phyloP scores from a whole-genome alignment of 2,113 vertebrate genomes.

The Onychorhynchus coronatus region DNA sequence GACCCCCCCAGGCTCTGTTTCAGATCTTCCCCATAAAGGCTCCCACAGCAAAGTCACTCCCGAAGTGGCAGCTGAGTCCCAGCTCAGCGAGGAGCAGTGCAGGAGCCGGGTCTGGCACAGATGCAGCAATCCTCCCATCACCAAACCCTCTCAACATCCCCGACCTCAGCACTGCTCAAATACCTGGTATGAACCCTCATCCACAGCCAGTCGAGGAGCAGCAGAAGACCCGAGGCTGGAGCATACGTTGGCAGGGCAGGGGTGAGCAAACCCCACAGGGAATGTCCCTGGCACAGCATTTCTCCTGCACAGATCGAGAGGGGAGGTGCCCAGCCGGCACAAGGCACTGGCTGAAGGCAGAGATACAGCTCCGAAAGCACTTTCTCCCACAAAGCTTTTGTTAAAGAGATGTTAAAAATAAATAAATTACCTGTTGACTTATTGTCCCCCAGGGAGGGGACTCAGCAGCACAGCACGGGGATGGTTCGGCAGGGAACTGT shows the following conservation, averaged over 20 bases:
- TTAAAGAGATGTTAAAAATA: not conserved
- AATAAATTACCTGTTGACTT: not conserved
- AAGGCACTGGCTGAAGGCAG: not conserved
- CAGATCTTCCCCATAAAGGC: not conserved
- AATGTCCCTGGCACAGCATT: not conserved
- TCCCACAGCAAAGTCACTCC: not conserved
- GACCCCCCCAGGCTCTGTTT: not conserved
- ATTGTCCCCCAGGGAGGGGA: not conserved
- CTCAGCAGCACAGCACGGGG: not conserved
- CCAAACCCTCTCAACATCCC: not conserved
- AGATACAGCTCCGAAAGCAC: not conserved
- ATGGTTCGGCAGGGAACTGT: rapidly evolving
- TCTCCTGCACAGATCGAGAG: not conserved
- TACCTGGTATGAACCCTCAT: not conserved
- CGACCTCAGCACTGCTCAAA: rapidly evolving
- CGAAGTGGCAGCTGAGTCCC: not conserved
- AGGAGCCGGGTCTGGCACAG: not conserved
- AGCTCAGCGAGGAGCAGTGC: not conserved
- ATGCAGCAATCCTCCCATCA: not conserved
- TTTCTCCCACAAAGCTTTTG: not conserved
- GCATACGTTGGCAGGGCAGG: not conserved
- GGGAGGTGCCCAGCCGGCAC: not conserved
- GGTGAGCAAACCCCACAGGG: not conserved
- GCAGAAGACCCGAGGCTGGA: not conserved
- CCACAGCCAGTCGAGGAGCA: not conserved